Evolutionary conservation across 2,113 vertebrate species (phyloP), one percentile per base, ranked within the genome.

Genomic region (Pollachius pollachius): DNA sequence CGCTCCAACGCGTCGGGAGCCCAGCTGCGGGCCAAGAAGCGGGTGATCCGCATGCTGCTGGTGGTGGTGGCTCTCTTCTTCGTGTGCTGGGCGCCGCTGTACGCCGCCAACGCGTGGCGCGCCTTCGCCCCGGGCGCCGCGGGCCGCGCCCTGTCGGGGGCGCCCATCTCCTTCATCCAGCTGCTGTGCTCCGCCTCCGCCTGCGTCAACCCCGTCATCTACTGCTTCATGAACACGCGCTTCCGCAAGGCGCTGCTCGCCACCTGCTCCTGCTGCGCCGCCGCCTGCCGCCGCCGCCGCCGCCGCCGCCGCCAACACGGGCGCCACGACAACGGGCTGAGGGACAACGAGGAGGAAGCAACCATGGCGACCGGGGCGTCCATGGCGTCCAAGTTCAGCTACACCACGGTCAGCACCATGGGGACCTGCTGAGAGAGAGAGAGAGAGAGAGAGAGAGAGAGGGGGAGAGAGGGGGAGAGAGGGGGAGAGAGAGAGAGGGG

Each of bases 171-270:
- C 73, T 99, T 99, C 78, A 99, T 99, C 81, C 97, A 98, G 79
- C 70, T 99, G 86, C 85, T 99, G 48, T 98, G 96, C 75, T 98
- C 99, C 92, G 97, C 93, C 0, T 99, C 97, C 0, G 94, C 97
- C 72, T 98, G 97, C 0, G 95, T 98, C 75, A 99, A 99, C 85
- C 97, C 97, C 52, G 93, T 99, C 89, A 95, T 99, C 56, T 99
- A 99, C 87, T 99, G 97, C 85, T 99, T 99, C 68, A 99, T 99
- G 97, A 96, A 99, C 94, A 96, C 91, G 63, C 94, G 96, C 0
- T 99, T 99, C 89, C 95, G 97, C 21, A 84, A 89, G 56, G 95
- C 93, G 56, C 94, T 97, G 80, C 79, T 96, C 1, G 86, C 92
- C 76, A 98, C 97, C 0, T 98, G 98, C 81, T 68, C 88, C 77